Evolutionary conservation across 2,888 invertebrate species (phyloP), one percentile per base, ranked within the genome.

Genomic region (Philereme transversata): DNA sequence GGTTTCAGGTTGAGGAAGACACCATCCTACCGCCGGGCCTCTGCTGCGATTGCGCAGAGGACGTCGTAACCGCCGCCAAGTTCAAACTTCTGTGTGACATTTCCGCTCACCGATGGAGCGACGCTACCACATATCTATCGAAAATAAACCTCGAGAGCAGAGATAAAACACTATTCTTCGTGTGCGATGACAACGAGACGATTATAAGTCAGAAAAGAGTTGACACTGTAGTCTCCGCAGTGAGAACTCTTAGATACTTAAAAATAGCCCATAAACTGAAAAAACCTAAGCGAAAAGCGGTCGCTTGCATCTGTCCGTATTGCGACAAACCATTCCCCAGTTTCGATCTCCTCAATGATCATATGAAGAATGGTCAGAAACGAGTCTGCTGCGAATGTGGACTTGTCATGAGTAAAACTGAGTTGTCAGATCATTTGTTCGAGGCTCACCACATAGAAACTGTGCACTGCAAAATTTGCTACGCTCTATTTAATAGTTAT

Each of bases 1-100:
- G 77, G 81, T 91, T 91, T 87, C 90, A 91, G 90, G 82, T 91
- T 73, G 81, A 74, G 72, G 77, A 82, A 68, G 84, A 83, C 65
- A 58, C 70, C 11, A 79, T 70, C 5, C 73, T 90, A 64, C 90
- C 90, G 52, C 68, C 72, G 43, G 82, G 85, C 35, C 67, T 84
- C 49, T 91, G 90, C 82, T 67, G 75, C 62, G 56, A 56, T 52
- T 91, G 90, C 75, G 75, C 75, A 10, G 77, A 81, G 53, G 81
- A 78, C 59, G 73, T 81, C 54, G 46, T 84, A 41, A 72, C 78
- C 0, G 83, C 86, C 3, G 67, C 75, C 38, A 71, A 71, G 60
- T 87, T 90, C 79, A 76, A 70, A 51, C 76, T 78, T 41, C 75
- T 87, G 44, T 83, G 81, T 73, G 62, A 66, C 22, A 71, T 76